Percentiles rank a stretch among this genome's conserved stretches.
Conservation (phyloP, 2,888 invertebrate species). For the Hermaeophaga mercurialis region DNA sequence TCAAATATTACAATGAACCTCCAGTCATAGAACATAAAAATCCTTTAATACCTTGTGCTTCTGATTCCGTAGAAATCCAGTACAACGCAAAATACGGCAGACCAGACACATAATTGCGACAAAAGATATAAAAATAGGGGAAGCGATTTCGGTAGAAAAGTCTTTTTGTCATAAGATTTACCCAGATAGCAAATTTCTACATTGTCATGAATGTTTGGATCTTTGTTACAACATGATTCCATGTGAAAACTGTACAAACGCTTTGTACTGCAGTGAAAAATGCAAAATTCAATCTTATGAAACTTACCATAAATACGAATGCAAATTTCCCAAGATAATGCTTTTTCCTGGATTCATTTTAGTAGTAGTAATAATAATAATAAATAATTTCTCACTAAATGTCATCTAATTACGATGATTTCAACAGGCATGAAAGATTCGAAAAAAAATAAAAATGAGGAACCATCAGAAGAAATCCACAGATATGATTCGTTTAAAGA, state of each 20-base stretch:
- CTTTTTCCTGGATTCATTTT: too few species aligned
- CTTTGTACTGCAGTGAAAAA: too few species aligned
- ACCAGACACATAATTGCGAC: slow-evolving; percentile 72
- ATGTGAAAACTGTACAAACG: too few species aligned
- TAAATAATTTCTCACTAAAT: too few species aligned
- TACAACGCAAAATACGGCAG: slow-evolving; percentile 63
- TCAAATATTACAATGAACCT: not conserved
- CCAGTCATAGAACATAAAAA: not conserved
- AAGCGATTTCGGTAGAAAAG: slow-evolving; percentile 75
- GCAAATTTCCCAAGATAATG: too few species aligned
- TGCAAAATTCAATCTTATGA: too few species aligned
- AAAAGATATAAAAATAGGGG: slow-evolving; percentile 70
- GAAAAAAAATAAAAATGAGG: slow-evolving; percentile 44
- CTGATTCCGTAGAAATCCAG: slow-evolving; percentile 65
- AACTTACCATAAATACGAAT: too few species aligned
- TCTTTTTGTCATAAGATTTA: slow-evolving; percentile 69
- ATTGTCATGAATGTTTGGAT: slow-evolving; percentile 71
- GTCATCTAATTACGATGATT: not conserved
- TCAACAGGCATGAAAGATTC: slow-evolving; percentile 55
- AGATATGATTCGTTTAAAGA: slow-evolving; percentile 61
- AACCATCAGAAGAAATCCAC: slow-evolving; percentile 49
- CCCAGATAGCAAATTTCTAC: slow-evolving; percentile 58
- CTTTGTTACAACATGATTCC: slow-evolving; percentile 55
- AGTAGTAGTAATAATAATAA: too few species aligned
- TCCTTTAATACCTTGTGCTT: slow-evolving; percentile 55